Base-by-base conservation (phyloP, 1,140 invertebrate species). In the Eumaeus atala region DNA sequence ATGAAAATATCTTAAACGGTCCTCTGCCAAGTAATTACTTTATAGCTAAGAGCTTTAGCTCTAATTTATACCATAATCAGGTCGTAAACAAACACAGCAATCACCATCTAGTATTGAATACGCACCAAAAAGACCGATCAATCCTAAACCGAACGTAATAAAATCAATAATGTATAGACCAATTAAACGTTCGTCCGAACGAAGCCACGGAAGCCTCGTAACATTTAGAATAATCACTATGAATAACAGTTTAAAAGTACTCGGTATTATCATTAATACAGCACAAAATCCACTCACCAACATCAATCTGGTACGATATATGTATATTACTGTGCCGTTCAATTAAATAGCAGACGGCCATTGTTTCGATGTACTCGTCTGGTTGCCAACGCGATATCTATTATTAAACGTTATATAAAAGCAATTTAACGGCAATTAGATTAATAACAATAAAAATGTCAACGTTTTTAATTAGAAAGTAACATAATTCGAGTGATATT, bases 391-490 rank as follows among this genome's bases (percentile, higher is more conserved):
- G 9, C 12, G 17, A 14, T 9, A 12, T 44, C 40, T 44, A 44
- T 44, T 44, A 44, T 44, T 44, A 44, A 16, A 37, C 35, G 9
- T 16, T 9, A 44, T 44, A 44, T 16, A 28, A 28, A 28, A 28
- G 21, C 21, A 28, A 28, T 28, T 28, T 28, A 28, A 28, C 40
- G 40, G 17, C 9, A 44, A 16, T 44, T 44, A 9, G 17, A 14
- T 44, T 44, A 44, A 44, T 40, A 44, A 9, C 40, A 6, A 44
- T 44, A 44, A 44, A 44, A 18, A 44, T 16, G 40, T 40, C 21
- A 28, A 28, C 14, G 38, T 44, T 44, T 44, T 44, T 44, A 44
- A 44, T 44, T 44, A 17, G 14, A 44, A 44, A 44, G 7, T 44
- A 44, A 14, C 40, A 44, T 44, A 44, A 44, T 16, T 44, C 16